Base-by-base conservation (phyloP, 1,140 invertebrate genomes). In the Drosophila malerkotliana region DNA sequence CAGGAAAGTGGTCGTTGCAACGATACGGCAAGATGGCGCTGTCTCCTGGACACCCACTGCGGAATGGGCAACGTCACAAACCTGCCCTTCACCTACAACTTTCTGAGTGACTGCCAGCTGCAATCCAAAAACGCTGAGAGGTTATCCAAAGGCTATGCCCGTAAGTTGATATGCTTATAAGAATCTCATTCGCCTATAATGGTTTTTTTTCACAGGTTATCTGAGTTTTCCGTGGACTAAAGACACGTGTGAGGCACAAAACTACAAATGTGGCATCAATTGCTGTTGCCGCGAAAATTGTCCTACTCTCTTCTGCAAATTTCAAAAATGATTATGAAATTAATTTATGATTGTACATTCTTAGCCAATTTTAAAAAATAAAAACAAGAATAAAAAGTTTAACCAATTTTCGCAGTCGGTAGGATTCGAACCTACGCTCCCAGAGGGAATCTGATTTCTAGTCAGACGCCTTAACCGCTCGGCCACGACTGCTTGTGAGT, bases 401-500 rank as follows among this genome's bases (percentile, higher is more conserved):
- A 0, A 0, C 0, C 0, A 1, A 24, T 8, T 8, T 73, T 73
- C 95, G 95, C 95, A 95, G 95, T 93, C 95, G 94, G 95, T 95
- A 96, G 95, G 95, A 96, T 95, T 96, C 95, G 95, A 96, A 96
- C 95, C 95, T 95, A 95, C 94, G 95, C 95, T 95, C 95, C 95
- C 95, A 95, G 94, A 95, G 95, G 95, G 95, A 95, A 95, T 95
- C 95, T 95, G 95, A 95, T 95, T 95, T 95, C 94, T 94, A 95
- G 94, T 96, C 95, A 95, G 95, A 95, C 95, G 95, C 95, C 95
- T 96, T 96, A 96, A 96, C 95, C 95, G 94, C 95, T 96, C 95
- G 95, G 95, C 95, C 95, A 96, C 94, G 94, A 95, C 95, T 95
- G 95, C 95, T 39, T 34, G 5, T 53, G 10, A 3, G 2, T 4